Base-by-base conservation (phyloP, 1,140 invertebrate species). In the Asbolus verrucosus region DNA sequence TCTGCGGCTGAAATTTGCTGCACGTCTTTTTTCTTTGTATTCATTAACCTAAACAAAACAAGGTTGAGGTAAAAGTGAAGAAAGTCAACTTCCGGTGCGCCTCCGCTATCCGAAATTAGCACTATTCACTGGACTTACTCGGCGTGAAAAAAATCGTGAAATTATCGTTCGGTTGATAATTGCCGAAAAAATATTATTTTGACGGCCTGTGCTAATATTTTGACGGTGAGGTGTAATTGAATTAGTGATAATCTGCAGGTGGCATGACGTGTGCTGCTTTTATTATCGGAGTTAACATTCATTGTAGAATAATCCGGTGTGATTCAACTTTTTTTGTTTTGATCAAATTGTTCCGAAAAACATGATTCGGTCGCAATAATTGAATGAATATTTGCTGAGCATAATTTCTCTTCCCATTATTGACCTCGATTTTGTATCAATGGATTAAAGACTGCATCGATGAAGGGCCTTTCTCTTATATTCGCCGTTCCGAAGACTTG, bases 371-470 rank as follows among this genome's bases (percentile, higher is more conserved):
- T n/a, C n/a, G n/a, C n/a, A n/a, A n/a, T 30, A 50, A 50, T 50
- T 50, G 43, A 50, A 13, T 21, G 19, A 50, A 50, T 27, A 54
- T 54, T 54, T 54, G 46, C 27, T 24, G 46, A 24, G 13, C 19
- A 54, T 54, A 54, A 54, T 54, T 54, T 54, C 46, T 54, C 46
- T 54, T 54, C 46, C 46, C 46, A 54, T 54, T 54, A 54, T 24
- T 54, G 46, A 54, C 46, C 46, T 54, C 46, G 46, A 27, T 54
- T 11, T 54, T 54, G 46, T 19, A 54, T 54, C 46, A 54, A 54
- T 54, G 46, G 21, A 54, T 13, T 54, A 30, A 11, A 54, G 46
- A 27, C 27, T 54, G 46, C 21, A 54, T 27, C 21, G 46, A 54
- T 27, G 46, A 54, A 54, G 46, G 46, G 46, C 46, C 46, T 54